Base-by-base conservation (phyloP, 2,888 invertebrate species). In the Oscheius sp. region DNA sequence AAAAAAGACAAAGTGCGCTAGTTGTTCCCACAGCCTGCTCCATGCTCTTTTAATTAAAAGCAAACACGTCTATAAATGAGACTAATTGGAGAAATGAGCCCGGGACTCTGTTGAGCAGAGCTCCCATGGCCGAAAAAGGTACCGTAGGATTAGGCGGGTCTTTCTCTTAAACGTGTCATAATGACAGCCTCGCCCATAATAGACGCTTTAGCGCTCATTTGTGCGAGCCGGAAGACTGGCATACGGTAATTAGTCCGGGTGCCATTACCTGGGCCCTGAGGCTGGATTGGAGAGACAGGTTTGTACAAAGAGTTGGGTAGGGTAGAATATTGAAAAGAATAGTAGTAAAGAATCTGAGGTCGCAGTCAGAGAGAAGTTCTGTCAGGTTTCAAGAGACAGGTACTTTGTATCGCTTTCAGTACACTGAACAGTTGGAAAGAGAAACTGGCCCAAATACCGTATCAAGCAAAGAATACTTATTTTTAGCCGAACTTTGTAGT, bases 51-150 rank as follows among this genome's bases (percentile, higher is more conserved):
- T 73, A 73, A 73, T 73, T 73, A 73, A 73, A 73, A 73, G 63
- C 73, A 73, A 73, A 73, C 73, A 73, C 73, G 73, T 73, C 73
- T 73, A 73, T 73, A 73, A 73, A 73, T 73, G 73, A 73, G 73
- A 73, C 73, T 73, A 73, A 73, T 73, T 73, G 73, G 50, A 68
- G 68, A 68, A 68, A 68, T 68, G 68, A 68, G 68, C 53, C 68
- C 32, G 42, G 42, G 42, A 42, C 42, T 42, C 32, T 70, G 55
- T 57, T 42, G 29, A 33, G 42, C 33, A n/a, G 11, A 9, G 47
- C 48, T 9, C 63, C 63, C 37, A 21, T 21, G 21, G 21, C 37
- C 42, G 37, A 42, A 48, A 50, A 2, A 13, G 53, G 29, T 42
- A 57, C 70, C 58, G 57, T 50, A 48, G 58, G 21, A 53, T 53